A percentile compares a stretch with the other conserved stretches of the same genome.
Conservation (phyloP, 30 jellyfish, hydroid and myxozoan species). For the Turritopsis dohrnii region DNA sequence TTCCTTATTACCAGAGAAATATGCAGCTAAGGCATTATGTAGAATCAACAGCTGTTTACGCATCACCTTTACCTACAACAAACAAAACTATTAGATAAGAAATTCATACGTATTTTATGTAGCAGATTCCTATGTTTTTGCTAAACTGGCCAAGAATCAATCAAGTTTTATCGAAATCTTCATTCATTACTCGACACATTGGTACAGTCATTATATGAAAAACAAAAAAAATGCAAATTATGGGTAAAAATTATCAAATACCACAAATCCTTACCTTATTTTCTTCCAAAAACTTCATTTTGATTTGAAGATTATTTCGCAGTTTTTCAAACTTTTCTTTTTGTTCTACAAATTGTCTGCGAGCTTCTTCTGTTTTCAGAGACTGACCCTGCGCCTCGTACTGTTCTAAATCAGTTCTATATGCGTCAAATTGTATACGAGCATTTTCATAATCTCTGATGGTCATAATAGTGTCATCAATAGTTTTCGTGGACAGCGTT, state of each 20-base stretch:
- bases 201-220: neutral
- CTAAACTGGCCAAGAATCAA: too few relatives aligned
- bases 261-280: constrained; percentile 57
- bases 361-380: constrained; percentile 85
- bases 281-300: constrained; percentile 90
- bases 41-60: constrained; percentile 83
- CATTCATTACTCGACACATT: too few relatives aligned
- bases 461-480: constrained; percentile 91
- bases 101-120: neutral
- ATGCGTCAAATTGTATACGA: constrained; percentile 95
- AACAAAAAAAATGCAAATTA: neutral
- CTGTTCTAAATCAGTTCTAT: constrained; percentile 90
- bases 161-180: too few relatives aligned
- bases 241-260: neutral
- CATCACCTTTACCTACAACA: constrained; percentile 84
- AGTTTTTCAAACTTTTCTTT: constrained; percentile 73
- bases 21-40: constrained; percentile 97
- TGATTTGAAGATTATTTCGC: constrained; percentile 77
- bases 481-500: constrained; percentile 91
- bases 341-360: constrained; percentile 62
- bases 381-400: constrained; percentile 78
- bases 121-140: too few relatives aligned
- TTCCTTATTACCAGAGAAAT: constrained; percentile 91
- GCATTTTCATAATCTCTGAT: constrained; percentile 73
- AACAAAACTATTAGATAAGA: neutral